Conservation (phyloP, 2,888 invertebrate species). For the Nephrotoma flavescens region DNA sequence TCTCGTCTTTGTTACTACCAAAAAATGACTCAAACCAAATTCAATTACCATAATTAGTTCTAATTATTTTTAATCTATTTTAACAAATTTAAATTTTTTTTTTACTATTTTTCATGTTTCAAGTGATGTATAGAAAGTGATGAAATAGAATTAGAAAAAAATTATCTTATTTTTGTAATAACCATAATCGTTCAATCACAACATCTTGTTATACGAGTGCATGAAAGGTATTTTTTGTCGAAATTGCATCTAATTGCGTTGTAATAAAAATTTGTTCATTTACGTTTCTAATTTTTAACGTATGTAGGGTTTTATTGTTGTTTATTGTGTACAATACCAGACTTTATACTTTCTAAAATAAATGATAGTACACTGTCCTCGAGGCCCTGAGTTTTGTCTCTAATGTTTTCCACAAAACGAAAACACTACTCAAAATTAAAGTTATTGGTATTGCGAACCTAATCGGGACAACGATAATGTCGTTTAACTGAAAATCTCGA, state of each 20-base stretch:
- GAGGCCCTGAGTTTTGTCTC: no score
- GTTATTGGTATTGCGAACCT: no score
- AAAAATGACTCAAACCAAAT: background rate
- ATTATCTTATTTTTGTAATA: background rate
- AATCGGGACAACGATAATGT: no score
- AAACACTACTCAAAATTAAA: no score
- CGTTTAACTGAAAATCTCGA: no score
- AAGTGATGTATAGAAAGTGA: background rate
- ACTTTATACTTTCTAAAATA: no score
- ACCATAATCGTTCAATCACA: background rate
- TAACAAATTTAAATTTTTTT: background rate
- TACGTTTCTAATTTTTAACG: background rate
- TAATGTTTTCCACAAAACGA: no score
- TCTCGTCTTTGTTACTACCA: background rate
- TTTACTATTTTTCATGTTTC: background rate
- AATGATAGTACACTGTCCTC: no score
- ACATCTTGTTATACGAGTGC: background rate
- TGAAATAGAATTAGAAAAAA: background rate
- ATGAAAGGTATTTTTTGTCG: background rate
- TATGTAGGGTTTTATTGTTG: background rate
- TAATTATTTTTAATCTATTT: background rate
- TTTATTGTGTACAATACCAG: no score
- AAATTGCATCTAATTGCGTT: background rate
- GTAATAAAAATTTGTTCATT: background rate
- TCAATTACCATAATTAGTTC: background rate